Percentiles rank a stretch among this genome's conserved stretches.
phyloP scores from a whole-genome alignment of 2,113 vertebrate species.

The Sapajus apella region DNA sequence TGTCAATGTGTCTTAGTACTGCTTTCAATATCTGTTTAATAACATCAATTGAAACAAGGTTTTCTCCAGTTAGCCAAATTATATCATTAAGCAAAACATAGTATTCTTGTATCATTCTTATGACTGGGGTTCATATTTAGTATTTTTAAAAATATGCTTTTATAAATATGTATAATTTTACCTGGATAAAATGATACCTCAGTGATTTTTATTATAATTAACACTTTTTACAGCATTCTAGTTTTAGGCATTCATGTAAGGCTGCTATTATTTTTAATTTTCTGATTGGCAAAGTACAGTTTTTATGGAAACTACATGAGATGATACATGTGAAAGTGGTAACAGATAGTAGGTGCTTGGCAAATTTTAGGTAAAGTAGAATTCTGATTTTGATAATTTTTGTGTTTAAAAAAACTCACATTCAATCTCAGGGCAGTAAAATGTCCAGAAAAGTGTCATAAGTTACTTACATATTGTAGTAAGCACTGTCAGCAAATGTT shows the following conservation, averaged over 20 bases:
- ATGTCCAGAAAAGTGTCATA: background rate
- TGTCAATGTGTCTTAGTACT: background rate
- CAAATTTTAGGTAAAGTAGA: slow-evolving; percentile 14
- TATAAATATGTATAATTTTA: background rate
- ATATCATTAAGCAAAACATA: background rate
- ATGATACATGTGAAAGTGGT: background rate
- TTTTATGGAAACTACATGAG: background rate
- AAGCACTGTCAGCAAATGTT: background rate
- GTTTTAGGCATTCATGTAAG: background rate
- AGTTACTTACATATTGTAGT: background rate
- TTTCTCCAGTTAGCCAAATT: background rate
- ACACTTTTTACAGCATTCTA: background rate
- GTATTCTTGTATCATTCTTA: background rate
- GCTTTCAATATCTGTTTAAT: background rate
- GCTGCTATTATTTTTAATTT: background rate
- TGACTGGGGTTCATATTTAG: background rate
- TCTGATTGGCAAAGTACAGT: background rate
- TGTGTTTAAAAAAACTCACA: background rate
- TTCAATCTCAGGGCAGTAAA: background rate
- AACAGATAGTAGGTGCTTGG: background rate
- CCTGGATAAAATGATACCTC: background rate
- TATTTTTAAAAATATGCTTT: slow-evolving; percentile 32
- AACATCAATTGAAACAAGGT: background rate
- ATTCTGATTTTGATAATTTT: background rate
- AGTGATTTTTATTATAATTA: background rate